These are phyloP conservation scores for Mesoligia furuncula DNA, from an alignment of 2,888 invertebrate species.

Conservation along the genomic window DNA sequence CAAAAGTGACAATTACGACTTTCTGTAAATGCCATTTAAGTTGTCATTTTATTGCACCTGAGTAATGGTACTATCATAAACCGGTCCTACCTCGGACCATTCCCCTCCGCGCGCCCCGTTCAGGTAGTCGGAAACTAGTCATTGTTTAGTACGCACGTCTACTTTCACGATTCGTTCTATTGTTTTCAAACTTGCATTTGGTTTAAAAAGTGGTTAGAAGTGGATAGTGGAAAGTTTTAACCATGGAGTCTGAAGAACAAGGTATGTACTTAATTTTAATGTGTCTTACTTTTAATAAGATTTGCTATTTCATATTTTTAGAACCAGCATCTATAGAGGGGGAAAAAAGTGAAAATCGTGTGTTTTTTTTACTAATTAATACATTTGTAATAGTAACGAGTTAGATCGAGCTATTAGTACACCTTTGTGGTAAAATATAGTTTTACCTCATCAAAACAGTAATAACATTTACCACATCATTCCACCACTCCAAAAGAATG, in stretches of 20 bases:
- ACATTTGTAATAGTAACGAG: slow-evolving; percentile 19
- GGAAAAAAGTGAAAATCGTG: not conserved
- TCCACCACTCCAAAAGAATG: not conserved
- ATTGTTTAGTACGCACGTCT: slow-evolving; percentile 5
- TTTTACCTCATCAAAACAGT: slow-evolving; percentile 1
- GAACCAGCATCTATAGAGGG: not conserved
- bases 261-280: slow-evolving; percentile 13
- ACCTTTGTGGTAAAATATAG: slow-evolving; percentile 8
- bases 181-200: slow-evolving; percentile 12
- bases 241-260: slow-evolving; percentile 15
- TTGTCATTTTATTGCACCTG: slow-evolving; percentile 7
- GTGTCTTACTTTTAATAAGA: not conserved
- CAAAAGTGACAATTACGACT: slow-evolving; percentile 16
- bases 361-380: not conserved
- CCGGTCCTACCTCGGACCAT: not conserved
- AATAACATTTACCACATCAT: slow-evolving; percentile 7
- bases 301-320: slow-evolving; percentile 6
- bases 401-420: slow-evolving; percentile 6
- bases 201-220: slow-evolving; percentile 20
- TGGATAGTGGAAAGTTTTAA: slow-evolving; percentile 17
- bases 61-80: slow-evolving; percentile 4
- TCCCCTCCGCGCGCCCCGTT: slow-evolving; percentile 4
- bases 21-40: slow-evolving; percentile 12
- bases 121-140: slow-evolving; percentile 6
- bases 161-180: slow-evolving; percentile 8